Base-by-base conservation (phyloP, 2,113 vertebrate species). In the Serinus canaria region DNA sequence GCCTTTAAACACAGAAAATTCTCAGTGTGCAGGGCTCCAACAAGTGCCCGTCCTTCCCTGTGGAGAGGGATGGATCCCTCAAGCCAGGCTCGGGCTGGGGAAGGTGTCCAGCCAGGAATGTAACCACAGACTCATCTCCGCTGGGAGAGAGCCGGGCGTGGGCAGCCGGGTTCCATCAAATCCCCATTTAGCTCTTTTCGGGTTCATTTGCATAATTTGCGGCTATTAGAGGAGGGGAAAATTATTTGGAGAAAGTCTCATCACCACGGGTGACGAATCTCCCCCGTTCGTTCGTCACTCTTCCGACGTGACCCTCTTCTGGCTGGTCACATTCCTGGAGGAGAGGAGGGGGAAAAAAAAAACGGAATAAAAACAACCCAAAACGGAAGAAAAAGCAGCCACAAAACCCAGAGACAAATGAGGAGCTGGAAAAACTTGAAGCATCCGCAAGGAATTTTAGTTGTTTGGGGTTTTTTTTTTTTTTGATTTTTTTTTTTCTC, bases 351-450 rank as follows among this genome's bases (percentile, higher is more conserved):
- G 6, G 3, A 11, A 5, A 18, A 25, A 37, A 28, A 24, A 25
- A 37, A 23, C 66, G 35, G 73, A 52, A 90, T 66, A 52, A 74
- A 95, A 87, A 13, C 78, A 89, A 76, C 70, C 31, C 84, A 1
- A 72, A 91, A 35, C 25, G 23, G 94, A 91, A 94, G 89, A 60
- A 87, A 91, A 94, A 87, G 6, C 68, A 31, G 15, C 89, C 89
- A 6, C 87, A 13, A 92, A 93, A 16, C 16, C 55, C 88, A 49
- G 37, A 82, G 77, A 16, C 62, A 82, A 82, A 97, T 3, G 91
- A 92, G 68, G n/a, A 83, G 47, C 70, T 91, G 89, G 95, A 94
- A 95, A 96, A 94, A 58, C 50, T 58, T 85, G 74, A 82, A 83
- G 55, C 74, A 92, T 56, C 52, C 39, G 0, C 63, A 50, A 92